Percentiles rank a stretch among this genome's conserved stretches.
Evolutionary conservation across 2,797 vertebrate species (phyloP).

Genomic region (Glyptemys insculpta): DNA sequence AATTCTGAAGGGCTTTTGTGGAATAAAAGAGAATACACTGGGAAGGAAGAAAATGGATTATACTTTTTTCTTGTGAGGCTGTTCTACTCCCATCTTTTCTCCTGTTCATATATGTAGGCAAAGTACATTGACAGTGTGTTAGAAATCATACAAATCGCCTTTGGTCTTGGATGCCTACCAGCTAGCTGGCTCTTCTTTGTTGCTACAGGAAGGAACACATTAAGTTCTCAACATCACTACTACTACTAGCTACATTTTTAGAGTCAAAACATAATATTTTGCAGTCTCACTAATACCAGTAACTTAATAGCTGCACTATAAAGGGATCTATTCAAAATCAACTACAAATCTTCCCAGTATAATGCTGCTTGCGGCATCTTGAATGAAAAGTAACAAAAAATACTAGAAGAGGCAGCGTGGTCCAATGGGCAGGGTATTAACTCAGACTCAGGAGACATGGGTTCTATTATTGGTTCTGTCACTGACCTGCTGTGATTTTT

Average conservation of each 20-base stretch:
- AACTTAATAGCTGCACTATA: not conserved
- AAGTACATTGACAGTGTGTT: slow-evolving; percentile 23
- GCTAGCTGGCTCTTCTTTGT: slow-evolving; percentile 36
- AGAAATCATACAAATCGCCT: not conserved
- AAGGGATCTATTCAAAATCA: fast-evolving
- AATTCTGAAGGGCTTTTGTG: slow-evolving; percentile 4
- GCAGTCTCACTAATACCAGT: not conserved
- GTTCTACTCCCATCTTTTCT: not conserved
- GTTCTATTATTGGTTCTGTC: not conserved
- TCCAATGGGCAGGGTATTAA: not conserved
- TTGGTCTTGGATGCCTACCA: not conserved
- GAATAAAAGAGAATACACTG: not conserved
- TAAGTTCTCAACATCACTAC: not conserved
- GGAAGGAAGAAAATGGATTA: not conserved
- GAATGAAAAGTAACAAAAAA: not conserved
- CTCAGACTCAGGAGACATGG: fast-evolving
- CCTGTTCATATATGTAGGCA: not conserved
- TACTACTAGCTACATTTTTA: not conserved
- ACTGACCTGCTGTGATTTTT: not conserved
- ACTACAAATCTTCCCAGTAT: fast-evolving
- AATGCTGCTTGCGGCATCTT: not conserved
- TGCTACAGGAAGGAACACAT: slow-evolving; percentile 44
- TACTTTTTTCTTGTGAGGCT: not conserved
- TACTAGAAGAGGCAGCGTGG: not conserved
- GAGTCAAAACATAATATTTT: slow-evolving; percentile 16